Evolutionary conservation across 1,140 invertebrate species (phyloP).

Genomic region (Drosophila bocki): DNA sequence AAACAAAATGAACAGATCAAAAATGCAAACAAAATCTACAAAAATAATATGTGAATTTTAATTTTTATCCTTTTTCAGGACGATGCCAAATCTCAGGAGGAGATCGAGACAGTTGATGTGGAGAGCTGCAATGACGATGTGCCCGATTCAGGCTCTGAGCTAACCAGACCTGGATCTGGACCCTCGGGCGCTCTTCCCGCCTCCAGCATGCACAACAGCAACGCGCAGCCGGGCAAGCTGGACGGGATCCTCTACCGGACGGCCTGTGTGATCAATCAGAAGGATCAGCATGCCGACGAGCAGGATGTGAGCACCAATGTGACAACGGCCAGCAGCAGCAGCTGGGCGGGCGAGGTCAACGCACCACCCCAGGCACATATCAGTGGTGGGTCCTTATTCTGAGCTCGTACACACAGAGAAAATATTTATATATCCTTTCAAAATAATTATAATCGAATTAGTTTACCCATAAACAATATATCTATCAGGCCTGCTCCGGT

Average conservation of each 20-base stretch:
- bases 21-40: not conserved
- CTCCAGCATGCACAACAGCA: conserved; percentile 73
- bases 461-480: no score
- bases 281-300: conserved; percentile 62
- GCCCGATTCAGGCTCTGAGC: conserved; percentile 79
- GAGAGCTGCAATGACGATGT: conserved; percentile 85
- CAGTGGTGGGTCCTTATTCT: conserved; percentile 63
- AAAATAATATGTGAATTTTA: no score
- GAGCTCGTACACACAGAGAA: not conserved
- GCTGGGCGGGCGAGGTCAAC: conserved; percentile 68
- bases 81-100: conserved; percentile 82
- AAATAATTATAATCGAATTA: not conserved
- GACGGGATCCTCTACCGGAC: conserved; percentile 82
- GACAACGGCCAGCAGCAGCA: conserved; percentile 67
- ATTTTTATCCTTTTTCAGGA: conserved; percentile 37
- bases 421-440: not conserved
- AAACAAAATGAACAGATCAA: not conserved
- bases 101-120: conserved; percentile 87
- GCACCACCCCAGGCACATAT: conserved; percentile 74
- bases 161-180: conserved; percentile 24
- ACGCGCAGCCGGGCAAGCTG: conserved; percentile 78
- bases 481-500: no score
- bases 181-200: conserved; percentile 28
- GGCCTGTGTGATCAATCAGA: conserved; percentile 80
- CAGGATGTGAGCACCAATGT: conserved; percentile 74